These are phyloP conservation scores for Lepidocyrtoides sp. DNA, from an alignment of 2,888 invertebrate species.

Conservation along the genomic window DNA sequence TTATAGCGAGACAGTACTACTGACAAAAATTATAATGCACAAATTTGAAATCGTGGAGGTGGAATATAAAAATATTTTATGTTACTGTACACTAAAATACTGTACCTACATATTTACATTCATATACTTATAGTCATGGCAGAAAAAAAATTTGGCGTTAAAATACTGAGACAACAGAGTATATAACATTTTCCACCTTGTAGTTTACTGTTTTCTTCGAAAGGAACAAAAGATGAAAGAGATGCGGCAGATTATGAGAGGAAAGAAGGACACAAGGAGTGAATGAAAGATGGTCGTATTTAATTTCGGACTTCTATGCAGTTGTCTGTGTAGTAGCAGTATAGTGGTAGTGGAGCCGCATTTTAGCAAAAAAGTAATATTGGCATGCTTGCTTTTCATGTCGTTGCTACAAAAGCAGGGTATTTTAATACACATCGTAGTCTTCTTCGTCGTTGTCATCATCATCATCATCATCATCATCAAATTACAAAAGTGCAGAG, in stretches of 20 bases:
- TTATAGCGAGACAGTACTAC: no score
- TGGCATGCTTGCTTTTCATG: neutral
- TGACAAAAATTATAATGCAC: no score
- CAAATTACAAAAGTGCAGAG: constrained; percentile 16
- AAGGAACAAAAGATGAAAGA: constrained; percentile 1
- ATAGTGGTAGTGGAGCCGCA: neutral
- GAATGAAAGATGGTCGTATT: constrained; percentile 21
- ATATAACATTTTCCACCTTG: no score
- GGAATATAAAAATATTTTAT: neutral
- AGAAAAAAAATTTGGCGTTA: neutral
- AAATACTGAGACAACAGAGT: no score
- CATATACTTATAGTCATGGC: no score
- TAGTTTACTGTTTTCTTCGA: no score
- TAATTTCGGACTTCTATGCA: neutral
- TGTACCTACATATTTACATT: no score
- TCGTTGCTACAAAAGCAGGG: neutral
- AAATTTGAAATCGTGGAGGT: neutral
- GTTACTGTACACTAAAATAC: neutral
- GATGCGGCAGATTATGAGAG: constrained; percentile 14
- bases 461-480: neutral
- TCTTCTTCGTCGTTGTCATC: neutral
- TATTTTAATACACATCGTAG: neutral
- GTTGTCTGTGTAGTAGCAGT: neutral
- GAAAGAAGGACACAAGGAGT: neutral
- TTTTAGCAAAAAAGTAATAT: neutral